A percentile compares a stretch with the other conserved stretches of the same genome.
phyloP scores from a whole-genome alignment of 2,888 invertebrate genomes.

The Abrostola triplasia region DNA sequence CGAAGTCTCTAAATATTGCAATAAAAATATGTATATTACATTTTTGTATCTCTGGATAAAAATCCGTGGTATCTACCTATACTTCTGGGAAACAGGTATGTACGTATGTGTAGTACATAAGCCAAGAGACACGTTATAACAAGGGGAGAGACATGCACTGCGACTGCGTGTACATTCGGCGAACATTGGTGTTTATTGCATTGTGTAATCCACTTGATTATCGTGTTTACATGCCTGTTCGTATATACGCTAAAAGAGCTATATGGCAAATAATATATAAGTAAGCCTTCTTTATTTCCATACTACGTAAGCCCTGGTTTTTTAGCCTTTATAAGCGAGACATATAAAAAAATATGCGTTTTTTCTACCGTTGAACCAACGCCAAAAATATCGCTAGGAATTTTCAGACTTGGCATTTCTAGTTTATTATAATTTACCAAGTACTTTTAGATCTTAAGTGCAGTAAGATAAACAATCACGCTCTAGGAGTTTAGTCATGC shows the following conservation, averaged over 20 bases:
- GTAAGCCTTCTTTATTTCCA: background rate
- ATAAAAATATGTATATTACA: too few relatives aligned
- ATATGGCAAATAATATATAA: background rate
- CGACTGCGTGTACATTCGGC: constrained; percentile 28
- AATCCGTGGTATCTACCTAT: too few relatives aligned
- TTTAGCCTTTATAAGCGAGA: too few relatives aligned
- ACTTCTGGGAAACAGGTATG: too few relatives aligned
- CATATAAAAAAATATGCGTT: too few relatives aligned
- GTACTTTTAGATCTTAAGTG: constrained; percentile 53
- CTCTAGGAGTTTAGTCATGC: constrained; percentile 25
- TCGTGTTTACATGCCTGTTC: constrained; percentile 26
- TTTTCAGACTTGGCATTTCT: too few relatives aligned
- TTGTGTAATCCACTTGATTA: constrained; percentile 31
- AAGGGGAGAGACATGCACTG: constrained; percentile 40
- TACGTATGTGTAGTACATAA: constrained; percentile 1
- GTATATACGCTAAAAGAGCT: background rate
- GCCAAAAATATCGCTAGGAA: too few relatives aligned
- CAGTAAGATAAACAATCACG: constrained; percentile 46
- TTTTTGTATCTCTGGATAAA: too few relatives aligned
- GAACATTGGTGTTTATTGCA: constrained; percentile 42
- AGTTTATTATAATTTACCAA: too few relatives aligned
- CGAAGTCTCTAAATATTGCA: too few relatives aligned
- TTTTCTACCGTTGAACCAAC: too few relatives aligned
- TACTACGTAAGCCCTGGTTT: background rate
- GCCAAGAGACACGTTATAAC: constrained; percentile 43